Base-by-base conservation (phyloP, 2,888 invertebrate genomes). In the Drosophila melanosoma region DNA sequence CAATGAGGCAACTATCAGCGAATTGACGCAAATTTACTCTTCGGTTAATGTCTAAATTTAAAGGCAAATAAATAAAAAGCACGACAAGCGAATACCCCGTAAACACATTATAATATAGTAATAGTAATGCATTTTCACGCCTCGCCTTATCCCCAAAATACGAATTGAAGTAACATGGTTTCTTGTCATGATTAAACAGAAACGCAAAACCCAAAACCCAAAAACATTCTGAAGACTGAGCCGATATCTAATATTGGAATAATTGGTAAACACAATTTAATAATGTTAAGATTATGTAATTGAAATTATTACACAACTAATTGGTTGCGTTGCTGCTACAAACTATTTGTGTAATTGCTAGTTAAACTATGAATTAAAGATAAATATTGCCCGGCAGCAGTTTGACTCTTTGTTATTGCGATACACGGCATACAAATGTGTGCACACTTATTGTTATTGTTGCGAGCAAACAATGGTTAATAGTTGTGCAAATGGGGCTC, bases 1-100 rank as follows among this genome's bases (percentile, higher is more conserved):
- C 66, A 52, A 57, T 67, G 33, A 53, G 42, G 36, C 59, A 77
- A 69, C 67, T 67, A 69, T 69, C 26, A 35, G 48, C 51, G 35
- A 65, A 63, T 61, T 45, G 54, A 35, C 48, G 38, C 42, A 38
- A 75, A 59, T 57, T 62, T 38, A 33, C 51, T 23, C 12, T 26
- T 17, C 15, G 23, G 0, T 45, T 23, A 45, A 45, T 45, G 15
- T 8, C 45, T 23, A 8, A 45, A 23, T 15, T 45, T 45, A 4
- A 45, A 45, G 15, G 3, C 4, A 4, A 23, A 2, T 8, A 17
- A 23, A 8, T 29, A 48, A 48, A 52, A 32, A 15, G 62, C n/a
- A 12, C n/a, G n/a, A 20, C 49, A 26, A 12, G 15, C 23, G 3
- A 1, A 45, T 63, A 52, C 40, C 63, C 62, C 38, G 38, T 12